A percentile compares a stretch with the other conserved stretches of the same genome.
phyloP scores from a whole-genome alignment of 2,113 vertebrate genomes.

The Campylorhamphus procurvoides region DNA sequence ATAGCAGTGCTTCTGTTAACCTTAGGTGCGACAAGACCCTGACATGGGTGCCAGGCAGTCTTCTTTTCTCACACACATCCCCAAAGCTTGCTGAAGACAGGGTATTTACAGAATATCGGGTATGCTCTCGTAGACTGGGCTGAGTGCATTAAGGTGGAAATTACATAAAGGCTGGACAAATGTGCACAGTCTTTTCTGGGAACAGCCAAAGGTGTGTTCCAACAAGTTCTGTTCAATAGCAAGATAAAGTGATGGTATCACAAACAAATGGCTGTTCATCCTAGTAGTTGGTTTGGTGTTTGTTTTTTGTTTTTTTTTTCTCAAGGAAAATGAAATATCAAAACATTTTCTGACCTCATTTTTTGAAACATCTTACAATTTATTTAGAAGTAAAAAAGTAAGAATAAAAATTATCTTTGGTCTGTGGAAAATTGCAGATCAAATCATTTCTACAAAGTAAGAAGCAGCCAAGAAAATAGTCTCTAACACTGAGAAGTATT shows the following conservation, averaged over 20 bases:
- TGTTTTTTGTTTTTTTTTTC: background rate
- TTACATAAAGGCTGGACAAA: background rate
- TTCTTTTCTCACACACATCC: background rate
- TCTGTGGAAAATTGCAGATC: background rate
- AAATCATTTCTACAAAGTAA: background rate
- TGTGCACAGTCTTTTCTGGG: background rate
- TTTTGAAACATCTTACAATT: background rate
- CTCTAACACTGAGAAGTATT: background rate
- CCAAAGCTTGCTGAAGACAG: background rate
- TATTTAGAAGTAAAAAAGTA: background rate
- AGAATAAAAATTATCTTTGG: background rate
- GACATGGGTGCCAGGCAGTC: background rate
- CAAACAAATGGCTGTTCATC: background rate
- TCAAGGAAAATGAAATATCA: fast-evolving
- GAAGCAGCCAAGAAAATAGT: background rate
- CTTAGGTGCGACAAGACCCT: background rate
- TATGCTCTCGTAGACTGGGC: fast-evolving
- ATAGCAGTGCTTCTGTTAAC: background rate
- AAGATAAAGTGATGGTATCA: background rate
- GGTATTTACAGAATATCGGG: background rate
- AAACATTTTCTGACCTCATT: background rate
- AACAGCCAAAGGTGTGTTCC: background rate
- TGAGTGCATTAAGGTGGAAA: background rate
- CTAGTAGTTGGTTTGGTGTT: background rate
- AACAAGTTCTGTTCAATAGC: background rate